A percentile compares a stretch with the other conserved stretches of the same genome.
These are phyloP conservation scores for Neosilurus hyrtlii DNA, from an alignment of 2,797 vertebrate species.

Conservation along the genomic window DNA sequence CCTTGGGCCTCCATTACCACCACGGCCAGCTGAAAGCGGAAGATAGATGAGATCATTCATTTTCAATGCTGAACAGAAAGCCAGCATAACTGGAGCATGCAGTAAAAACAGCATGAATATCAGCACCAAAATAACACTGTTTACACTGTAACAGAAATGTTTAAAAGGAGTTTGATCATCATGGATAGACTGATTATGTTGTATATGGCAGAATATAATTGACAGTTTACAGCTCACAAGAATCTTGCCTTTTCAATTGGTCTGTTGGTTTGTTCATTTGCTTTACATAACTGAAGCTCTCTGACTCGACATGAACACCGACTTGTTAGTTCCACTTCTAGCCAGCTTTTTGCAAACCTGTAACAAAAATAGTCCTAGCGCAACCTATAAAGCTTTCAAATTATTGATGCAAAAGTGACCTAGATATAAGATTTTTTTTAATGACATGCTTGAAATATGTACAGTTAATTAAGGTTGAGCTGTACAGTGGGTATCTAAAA, in stretches of 20 bases:
- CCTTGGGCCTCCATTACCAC: constrained; percentile 72
- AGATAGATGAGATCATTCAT: constrained; percentile 73
- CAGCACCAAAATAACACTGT: constrained; percentile 5
- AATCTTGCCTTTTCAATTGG: background rate
- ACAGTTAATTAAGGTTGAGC: background rate
- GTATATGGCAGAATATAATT: background rate
- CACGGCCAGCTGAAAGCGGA: constrained; percentile 56
- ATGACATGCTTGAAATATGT: background rate
- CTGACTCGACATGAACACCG: background rate
- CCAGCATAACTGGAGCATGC: constrained; percentile 48
- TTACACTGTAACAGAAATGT: too few relatives aligned
- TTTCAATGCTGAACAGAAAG: constrained; percentile 47
- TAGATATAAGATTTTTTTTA: background rate
- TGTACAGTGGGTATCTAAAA: too few relatives aligned
- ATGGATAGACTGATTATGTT: background rate
- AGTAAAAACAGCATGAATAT: constrained; percentile 27
- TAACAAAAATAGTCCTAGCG: background rate
- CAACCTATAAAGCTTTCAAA: background rate
- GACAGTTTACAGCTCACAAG: background rate
- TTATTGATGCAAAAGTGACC: background rate
- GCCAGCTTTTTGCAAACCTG: background rate
- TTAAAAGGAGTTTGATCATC: background rate
- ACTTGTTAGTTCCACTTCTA: background rate
- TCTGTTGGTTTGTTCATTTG: background rate
- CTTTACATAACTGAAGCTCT: background rate